Conservation (phyloP, 2,113 vertebrate species). For the Macquaria ambigua region DNA sequence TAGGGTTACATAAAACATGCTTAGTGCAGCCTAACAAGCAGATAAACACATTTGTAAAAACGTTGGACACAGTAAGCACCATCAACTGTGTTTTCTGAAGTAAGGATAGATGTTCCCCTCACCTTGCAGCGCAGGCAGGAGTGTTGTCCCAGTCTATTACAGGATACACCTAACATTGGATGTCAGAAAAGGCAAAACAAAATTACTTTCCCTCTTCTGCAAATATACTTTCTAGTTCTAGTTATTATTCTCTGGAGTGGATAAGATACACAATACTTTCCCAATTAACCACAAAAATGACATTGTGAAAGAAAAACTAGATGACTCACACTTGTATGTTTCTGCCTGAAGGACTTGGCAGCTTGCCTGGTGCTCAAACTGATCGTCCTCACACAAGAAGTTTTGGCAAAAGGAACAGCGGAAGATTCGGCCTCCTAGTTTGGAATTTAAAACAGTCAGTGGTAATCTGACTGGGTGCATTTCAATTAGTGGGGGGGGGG, state of each 20-base stretch:
- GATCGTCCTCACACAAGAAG: constrained; percentile 98
- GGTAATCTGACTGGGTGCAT: background rate
- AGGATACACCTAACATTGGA: constrained; percentile 90
- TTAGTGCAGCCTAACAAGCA: too few species aligned
- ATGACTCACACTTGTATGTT: constrained; percentile 96
- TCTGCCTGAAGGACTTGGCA: constrained; percentile 98
- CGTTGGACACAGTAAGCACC: background rate
- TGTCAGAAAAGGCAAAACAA: background rate
- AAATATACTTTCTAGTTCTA: background rate
- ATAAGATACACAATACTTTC: background rate
- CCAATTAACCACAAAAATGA: constrained; percentile 15
- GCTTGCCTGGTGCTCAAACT: constrained; percentile 99
- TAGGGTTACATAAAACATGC: background rate
- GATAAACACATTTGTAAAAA: background rate
- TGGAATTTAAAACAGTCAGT: background rate
- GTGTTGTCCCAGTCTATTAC: constrained; percentile 96
- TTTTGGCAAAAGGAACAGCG: constrained; percentile 97
- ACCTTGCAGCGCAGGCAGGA: constrained; percentile 99
- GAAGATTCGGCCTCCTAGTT: constrained; percentile 94
- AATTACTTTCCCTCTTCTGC: background rate
- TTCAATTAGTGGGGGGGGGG: too few species aligned
- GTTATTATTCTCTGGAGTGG: background rate
- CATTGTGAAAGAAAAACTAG: background rate
- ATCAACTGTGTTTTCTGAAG: background rate
- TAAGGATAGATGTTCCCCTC: constrained; percentile 35